These are phyloP conservation scores for Philhelius pedissequus DNA, from an alignment of 2,888 invertebrate species.

Conservation along the genomic window DNA sequence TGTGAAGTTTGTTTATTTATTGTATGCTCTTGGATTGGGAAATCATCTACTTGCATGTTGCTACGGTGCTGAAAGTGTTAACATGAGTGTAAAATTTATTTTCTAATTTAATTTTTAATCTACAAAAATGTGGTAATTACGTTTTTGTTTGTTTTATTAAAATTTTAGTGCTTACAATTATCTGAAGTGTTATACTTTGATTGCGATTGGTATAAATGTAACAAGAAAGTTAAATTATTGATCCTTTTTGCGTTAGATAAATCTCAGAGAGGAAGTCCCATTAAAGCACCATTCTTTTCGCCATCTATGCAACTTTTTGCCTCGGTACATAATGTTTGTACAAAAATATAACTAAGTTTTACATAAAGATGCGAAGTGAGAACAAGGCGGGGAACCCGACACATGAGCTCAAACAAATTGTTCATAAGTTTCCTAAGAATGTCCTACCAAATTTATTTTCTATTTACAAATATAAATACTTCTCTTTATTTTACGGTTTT, in stretches of 20 bases:
- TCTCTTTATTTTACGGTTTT: no score
- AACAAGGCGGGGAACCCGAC: no score
- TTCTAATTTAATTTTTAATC: not conserved
- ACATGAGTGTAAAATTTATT: slow-evolving; percentile 7
- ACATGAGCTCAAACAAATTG: no score
- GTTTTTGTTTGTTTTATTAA: not conserved
- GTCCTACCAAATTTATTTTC: no score
- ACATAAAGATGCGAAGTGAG: no score
- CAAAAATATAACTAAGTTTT: no score
- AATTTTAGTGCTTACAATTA: not conserved
- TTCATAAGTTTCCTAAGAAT: no score
- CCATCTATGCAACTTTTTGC: slow-evolving; percentile 32
- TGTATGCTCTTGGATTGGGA: not conserved
- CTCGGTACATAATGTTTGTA: not conserved
- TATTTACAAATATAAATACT: no score
- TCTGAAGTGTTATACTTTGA: slow-evolving; percentile 25
- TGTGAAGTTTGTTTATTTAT: not conserved
- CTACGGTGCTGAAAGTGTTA: slow-evolving; percentile 26
- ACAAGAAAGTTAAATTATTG: not conserved
- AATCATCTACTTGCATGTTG: slow-evolving; percentile 26
- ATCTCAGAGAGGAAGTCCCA: slow-evolving; percentile 12
- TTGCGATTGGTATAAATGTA: slow-evolving; percentile 28
- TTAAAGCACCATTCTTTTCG: slow-evolving; percentile 30
- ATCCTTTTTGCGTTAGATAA: slow-evolving; percentile 25
- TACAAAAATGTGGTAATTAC: not conserved